Percentiles rank a stretch among this genome's conserved stretches.
Conservation (phyloP, 1,140 invertebrate genomes). For the Danaus melanippus region DNA sequence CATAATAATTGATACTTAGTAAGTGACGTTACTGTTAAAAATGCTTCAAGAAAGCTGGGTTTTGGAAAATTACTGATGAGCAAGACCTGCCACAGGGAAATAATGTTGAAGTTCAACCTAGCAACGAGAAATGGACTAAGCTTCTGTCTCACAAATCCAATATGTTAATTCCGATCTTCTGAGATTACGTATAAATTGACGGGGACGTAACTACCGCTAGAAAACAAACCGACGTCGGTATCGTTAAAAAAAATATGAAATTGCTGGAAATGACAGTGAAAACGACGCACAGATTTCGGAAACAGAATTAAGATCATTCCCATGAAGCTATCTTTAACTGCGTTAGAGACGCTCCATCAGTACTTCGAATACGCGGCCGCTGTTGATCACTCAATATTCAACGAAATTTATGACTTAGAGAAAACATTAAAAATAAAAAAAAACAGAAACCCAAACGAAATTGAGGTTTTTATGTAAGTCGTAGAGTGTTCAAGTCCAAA, state of each 20-base stretch:
- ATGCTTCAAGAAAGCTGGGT: too few relatives aligned
- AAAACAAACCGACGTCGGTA: too few relatives aligned
- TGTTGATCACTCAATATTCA: neutral
- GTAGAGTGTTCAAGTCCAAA: too few relatives aligned
- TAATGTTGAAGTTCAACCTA: conserved; percentile 20
- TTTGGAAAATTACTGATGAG: too few relatives aligned
- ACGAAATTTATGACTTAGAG: too few relatives aligned
- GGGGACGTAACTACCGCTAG: conserved; percentile 12
- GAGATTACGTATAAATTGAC: conserved; percentile 23
- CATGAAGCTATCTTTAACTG: conserved; percentile 24
- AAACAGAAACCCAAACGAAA: too few relatives aligned
- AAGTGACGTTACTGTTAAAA: conserved; percentile 12
- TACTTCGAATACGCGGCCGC: conserved; percentile 14
- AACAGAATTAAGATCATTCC: conserved; percentile 23
- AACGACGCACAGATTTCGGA: conserved; percentile 23
- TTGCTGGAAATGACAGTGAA: conserved; percentile 18
- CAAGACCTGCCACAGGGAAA: conserved; percentile 8
- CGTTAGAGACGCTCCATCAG: conserved; percentile 19
- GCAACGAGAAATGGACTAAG: conserved; percentile 21
- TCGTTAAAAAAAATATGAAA: too few relatives aligned
- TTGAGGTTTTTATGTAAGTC: too few relatives aligned
- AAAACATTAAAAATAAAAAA: too few relatives aligned
- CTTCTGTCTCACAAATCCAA: conserved; percentile 20
- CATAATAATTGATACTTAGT: conserved; percentile 12
- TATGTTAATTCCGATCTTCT: conserved; percentile 22